Evolutionary conservation across 1,140 invertebrate genomes (phyloP).

Genomic region (Popillia japonica): DNA sequence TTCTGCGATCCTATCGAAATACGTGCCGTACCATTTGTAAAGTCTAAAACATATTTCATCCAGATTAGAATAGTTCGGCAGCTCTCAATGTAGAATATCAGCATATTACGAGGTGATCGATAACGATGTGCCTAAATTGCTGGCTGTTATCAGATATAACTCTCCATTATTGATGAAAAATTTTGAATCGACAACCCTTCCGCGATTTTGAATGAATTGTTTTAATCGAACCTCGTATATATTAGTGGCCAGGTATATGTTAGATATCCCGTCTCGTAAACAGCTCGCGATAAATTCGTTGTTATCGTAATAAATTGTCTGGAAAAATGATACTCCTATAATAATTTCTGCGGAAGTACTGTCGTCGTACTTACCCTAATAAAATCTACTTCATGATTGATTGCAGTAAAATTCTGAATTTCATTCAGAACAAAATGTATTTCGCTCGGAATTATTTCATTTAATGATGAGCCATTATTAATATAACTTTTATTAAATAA

Average conservation of each 20-base stretch:
- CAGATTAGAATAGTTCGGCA: background rate
- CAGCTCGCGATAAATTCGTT: background rate
- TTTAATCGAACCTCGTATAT: background rate
- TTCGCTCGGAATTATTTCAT: background rate
- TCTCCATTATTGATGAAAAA: conserved; percentile 46
- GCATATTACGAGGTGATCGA: background rate
- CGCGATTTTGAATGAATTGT: background rate
- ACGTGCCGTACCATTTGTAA: conserved; percentile 49
- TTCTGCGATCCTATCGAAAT: conserved; percentile 49
- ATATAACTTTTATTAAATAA: background rate
- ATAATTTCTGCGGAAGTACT: no score
- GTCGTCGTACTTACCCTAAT: background rate
- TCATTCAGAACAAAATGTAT: background rate
- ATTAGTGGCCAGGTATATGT: background rate
- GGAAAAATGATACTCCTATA: background rate
- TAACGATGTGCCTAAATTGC: conserved; percentile 17
- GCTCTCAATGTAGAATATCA: no score
- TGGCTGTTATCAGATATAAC: conserved; percentile 46
- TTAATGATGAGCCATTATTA: background rate
- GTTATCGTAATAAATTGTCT: background rate
- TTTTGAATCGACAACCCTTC: conserved; percentile 29
- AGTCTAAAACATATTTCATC: conserved; percentile 45
- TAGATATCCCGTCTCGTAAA: background rate
- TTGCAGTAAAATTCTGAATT: background rate
- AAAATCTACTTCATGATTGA: background rate